Conservation (phyloP, 2,797 vertebrate species). For the Gymnothorax javanicus region DNA sequence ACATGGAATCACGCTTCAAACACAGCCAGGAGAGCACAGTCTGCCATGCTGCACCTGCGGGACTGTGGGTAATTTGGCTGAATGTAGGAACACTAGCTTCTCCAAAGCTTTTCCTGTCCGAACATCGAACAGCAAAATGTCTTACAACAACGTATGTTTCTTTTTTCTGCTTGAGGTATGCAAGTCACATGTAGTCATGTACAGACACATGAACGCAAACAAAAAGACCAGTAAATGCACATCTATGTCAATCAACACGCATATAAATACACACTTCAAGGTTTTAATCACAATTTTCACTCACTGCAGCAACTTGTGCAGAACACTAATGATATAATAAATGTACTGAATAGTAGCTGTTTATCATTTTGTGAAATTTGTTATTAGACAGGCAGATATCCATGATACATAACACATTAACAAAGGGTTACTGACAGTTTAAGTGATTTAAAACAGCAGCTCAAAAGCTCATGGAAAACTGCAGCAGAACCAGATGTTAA, state of each 20-base stretch:
- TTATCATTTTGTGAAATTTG: not conserved
- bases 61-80: conserved; percentile 3
- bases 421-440: not conserved
- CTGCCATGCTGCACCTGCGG: not conserved
- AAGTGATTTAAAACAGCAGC: not conserved
- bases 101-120: not conserved
- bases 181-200: not conserved
- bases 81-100: not conserved
- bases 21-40: not conserved
- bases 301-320: not conserved
- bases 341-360: too few relatives aligned
- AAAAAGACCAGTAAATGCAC: not conserved
- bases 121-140: not conserved
- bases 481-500: not conserved
- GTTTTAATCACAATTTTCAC: not conserved
- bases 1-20: not conserved
- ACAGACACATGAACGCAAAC: not conserved
- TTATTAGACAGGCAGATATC: not conserved
- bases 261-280: not conserved
- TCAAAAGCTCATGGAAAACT: not conserved
- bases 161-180: not conserved
- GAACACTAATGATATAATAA: too few relatives aligned
- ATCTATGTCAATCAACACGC: not conserved
- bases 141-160: not conserved
- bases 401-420: not conserved